These are phyloP conservation scores for Ceramica pisi DNA, from an alignment of 2,888 invertebrate genomes.

Conservation along the genomic window DNA sequence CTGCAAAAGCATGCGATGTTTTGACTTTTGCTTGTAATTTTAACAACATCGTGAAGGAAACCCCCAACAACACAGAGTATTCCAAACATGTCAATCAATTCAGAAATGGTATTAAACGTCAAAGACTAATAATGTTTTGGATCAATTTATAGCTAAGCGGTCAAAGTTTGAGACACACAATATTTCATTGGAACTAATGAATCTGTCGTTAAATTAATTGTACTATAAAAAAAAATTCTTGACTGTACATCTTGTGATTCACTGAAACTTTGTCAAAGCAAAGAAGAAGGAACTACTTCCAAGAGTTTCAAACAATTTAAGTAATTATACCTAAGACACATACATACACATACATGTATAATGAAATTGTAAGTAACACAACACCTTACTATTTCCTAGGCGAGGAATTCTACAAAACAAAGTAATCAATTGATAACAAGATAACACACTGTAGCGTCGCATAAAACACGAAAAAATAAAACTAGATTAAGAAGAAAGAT, in stretches of 20 bases:
- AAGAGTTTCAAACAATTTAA: not conserved
- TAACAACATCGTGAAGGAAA: not conserved
- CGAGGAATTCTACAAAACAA: not conserved
- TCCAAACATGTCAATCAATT: constrained; percentile 16
- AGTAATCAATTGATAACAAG: constrained; percentile 31
- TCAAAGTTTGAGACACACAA: constrained; percentile 1
- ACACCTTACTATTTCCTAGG: not conserved
- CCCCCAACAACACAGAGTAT: not conserved
- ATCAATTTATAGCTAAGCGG: constrained; percentile 34
- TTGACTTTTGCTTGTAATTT: not conserved
- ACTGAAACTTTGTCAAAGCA: constrained; percentile 5
- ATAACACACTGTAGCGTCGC: constrained; percentile 5
- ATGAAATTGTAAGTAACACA: not conserved
- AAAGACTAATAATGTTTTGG: constrained; percentile 29
- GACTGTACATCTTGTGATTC: not conserved
- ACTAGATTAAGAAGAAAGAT: constrained; percentile 47
- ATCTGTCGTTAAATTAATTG: constrained; percentile 20
- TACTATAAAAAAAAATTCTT: constrained; percentile 16
- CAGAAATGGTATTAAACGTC: constrained; percentile 28
- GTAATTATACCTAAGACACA: not conserved
- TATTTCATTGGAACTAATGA: constrained; percentile 42
- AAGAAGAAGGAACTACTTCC: not conserved
- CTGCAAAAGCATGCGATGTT: not conserved
- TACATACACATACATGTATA: not conserved
- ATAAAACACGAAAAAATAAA: constrained; percentile 45